These are phyloP conservation scores for Anthopleura sola DNA, from an alignment of 64 coral and sea anemone genomes.

Conservation along the genomic window DNA sequence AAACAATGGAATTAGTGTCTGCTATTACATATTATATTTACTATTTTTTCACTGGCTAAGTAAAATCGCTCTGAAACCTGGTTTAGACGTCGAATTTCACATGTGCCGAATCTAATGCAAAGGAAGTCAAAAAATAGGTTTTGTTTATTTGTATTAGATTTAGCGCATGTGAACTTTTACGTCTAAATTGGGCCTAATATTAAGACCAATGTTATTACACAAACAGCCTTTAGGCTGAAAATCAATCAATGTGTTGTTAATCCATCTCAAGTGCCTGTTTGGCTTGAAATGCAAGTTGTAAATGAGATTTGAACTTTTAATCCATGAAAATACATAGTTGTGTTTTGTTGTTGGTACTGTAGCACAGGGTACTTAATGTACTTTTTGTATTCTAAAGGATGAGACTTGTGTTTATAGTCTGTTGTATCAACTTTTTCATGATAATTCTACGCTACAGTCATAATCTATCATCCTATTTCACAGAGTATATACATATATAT, in stretches of 20 bases:
- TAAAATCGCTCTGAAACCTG: too few species aligned
- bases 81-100: too few species aligned
- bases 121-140: too few species aligned
- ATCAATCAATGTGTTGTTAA: background rate
- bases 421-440: background rate
- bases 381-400: background rate
- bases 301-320: background rate
- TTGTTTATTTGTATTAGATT: too few species aligned
- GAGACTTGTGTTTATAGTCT: background rate
- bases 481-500: too few species aligned
- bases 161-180: too few species aligned
- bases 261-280: background rate
- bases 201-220: too few species aligned
- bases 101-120: too few species aligned
- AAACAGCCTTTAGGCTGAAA: background rate
- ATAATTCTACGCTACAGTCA: conserved; percentile 13
- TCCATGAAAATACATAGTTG: background rate
- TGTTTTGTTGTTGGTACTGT: background rate
- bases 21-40: too few species aligned
- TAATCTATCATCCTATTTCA: background rate
- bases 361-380: background rate
- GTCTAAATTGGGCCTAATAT: too few species aligned
- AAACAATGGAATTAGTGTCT: too few species aligned
- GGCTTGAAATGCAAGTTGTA: background rate
- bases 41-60: too few species aligned